Base-by-base conservation (phyloP, 1,140 invertebrate species). In the Antheraea mylitta region DNA sequence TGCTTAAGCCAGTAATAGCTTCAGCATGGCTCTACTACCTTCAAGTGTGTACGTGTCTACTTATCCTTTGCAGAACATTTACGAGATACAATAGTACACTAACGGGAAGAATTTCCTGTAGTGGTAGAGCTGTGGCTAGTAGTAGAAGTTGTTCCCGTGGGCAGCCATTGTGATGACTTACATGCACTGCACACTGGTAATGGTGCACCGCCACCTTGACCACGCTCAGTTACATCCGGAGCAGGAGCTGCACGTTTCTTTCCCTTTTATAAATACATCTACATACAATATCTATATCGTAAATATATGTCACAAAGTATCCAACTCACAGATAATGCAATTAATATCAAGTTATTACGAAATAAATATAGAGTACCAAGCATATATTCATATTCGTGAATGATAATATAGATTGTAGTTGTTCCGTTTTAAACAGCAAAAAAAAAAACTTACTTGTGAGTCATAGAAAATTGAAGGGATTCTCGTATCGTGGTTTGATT, bases 61-160 rank as follows among this genome's bases (percentile, higher is more conserved):
- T 42, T 53, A n/a, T 53, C 7, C 0, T 53, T 53, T 53, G 6
- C 16, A 13, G 7, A 53, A n/a, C 9, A 53, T 53, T 53, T 16
- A 2, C 16, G 45, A 1, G 45, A 53, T 53, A 53, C 3, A 42
- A 16, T 53, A 53, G 1, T 53, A 66, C 42, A 89, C 87, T 86
- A 67, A 93, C 92, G 86, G 19, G 91, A 89, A 10, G 92, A 91
- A 78, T 88, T 92, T 6, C 82, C 92, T 22, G 92, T 93, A 7
- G 85, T 86, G 19, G 90, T 92, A 18, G 92, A 93, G 62, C 91
- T 93, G 78, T 93, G 92, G 74, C 92, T 93, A 58, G 85, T 88
- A 60, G 92, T 86, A 36, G 86, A 90, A 0, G 86, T 76, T 45
- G 85, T 86, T n/a, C 82, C 82, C 2, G 85, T 83, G 42, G 90